A percentile compares a stretch with the other conserved stretches of the same genome.
Conservation (phyloP, 1,140 invertebrate species). For the Bombus fervidus region DNA sequence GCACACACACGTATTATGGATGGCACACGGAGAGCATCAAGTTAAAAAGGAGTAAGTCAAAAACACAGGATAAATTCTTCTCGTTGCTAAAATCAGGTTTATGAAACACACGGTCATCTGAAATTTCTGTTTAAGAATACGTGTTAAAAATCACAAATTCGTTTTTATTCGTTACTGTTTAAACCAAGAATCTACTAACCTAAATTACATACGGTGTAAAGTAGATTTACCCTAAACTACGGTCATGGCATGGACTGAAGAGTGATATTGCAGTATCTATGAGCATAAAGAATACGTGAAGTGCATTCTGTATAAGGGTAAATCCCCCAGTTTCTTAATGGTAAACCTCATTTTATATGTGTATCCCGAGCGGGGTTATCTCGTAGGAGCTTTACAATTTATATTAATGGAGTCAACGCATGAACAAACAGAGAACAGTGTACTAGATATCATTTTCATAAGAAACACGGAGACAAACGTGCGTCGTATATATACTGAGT, state of each 20-base stretch:
- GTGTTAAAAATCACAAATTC: background rate
- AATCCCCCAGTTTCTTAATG: conserved; percentile 55
- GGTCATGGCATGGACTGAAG: conserved; percentile 5
- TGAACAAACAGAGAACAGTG: conserved; percentile 30
- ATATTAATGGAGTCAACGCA: conserved; percentile 61
- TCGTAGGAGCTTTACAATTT: conserved; percentile 49
- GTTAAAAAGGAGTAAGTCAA: background rate
- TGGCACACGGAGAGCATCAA: background rate
- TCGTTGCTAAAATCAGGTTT: too few relatives aligned
- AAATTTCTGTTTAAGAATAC: too few relatives aligned
- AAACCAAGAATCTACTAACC: background rate
- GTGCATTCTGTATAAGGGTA: conserved; percentile 26
- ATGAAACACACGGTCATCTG: too few relatives aligned
- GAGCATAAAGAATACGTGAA: conserved; percentile 35
- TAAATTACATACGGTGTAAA: background rate
- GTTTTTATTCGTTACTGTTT: background rate
- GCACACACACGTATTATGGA: background rate
- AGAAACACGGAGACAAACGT: conserved; percentile 1
- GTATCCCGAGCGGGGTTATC: conserved; percentile 43
- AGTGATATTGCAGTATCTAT: background rate
- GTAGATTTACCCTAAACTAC: background rate
- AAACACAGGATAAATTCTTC: background rate
- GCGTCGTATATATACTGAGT: background rate
- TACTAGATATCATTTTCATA: conserved; percentile 35
- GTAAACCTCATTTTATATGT: conserved; percentile 47